phyloP scores from a whole-genome alignment of 2,113 vertebrate genomes.

The Pyrgilauda ruficollis region DNA sequence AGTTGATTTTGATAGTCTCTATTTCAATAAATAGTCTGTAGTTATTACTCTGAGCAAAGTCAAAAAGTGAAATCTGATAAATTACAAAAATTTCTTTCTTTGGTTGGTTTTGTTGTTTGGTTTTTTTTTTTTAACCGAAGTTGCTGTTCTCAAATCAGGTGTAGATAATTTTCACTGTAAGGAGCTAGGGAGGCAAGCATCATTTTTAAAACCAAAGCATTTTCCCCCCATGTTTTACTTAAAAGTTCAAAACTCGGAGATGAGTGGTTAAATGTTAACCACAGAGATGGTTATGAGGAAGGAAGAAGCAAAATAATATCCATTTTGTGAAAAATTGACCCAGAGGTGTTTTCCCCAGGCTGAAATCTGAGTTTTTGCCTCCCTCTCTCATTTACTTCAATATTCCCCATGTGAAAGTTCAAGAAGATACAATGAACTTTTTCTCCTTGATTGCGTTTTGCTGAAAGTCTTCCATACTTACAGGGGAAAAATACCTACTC shows the following conservation, averaged over 20 bases:
- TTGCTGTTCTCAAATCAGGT: not conserved
- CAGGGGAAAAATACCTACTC: not conserved
- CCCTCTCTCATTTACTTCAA: not conserved
- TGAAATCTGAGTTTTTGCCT: not conserved
- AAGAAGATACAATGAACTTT: not conserved
- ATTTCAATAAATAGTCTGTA: conserved; percentile 14
- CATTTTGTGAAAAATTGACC: not conserved
- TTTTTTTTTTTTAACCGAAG: not conserved
- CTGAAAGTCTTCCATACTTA: not conserved
- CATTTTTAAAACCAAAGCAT: not conserved
- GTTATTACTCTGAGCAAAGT: not conserved
- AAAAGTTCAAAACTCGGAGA: not conserved
- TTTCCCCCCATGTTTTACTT: not conserved
- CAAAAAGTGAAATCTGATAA: not conserved
- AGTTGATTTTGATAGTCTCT: not conserved
- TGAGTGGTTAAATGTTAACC: not conserved
- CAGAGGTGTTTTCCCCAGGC: not conserved
- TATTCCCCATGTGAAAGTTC: not conserved
- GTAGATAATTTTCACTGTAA: not conserved
- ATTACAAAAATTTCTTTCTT: not conserved
- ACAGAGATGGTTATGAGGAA: not conserved
- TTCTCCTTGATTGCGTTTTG: not conserved
- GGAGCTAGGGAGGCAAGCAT: not conserved
- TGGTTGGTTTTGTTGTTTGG: not conserved
- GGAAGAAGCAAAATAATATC: not conserved